Evolutionary conservation across 2,888 invertebrate genomes (phyloP), one percentile per base, ranked within the genome.

Genomic region (Himalopsyche tibetana): DNA sequence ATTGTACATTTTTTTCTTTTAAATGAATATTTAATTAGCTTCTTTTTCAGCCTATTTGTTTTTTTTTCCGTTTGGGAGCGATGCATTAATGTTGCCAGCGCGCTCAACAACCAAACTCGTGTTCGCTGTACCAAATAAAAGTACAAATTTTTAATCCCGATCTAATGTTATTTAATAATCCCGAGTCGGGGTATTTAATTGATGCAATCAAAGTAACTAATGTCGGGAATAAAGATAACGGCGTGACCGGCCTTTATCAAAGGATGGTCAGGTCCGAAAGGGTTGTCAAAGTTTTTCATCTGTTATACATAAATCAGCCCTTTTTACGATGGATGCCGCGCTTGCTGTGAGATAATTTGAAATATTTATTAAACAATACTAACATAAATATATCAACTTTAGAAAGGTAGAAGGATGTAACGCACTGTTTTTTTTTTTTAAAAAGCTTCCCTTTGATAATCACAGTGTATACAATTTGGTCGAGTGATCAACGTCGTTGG

Each of bases 121-220:
- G 19, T 19, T 63, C 63, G 63, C 5, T 63, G 63, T 63, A 63
- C 63, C 63, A 63, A 63, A 63, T 63, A 63, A 63, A 63, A 63
- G 28, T 63, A 63, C 28, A 63, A n/a, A 19, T 63, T 63, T 63
- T 63, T 63, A 63, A 63, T 63, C 63, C 5, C 63, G 63, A 28
- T 63, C 63, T 63, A 63, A 63, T 63, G 63, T 63, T 19, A 63
- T 63, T 63, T 63, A 63, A 63, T 63, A 63, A 63, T 63, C 63
- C 63, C 19, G 28, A 19, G 63, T 6, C 9, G 63, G 63, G 19
- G 63, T 63, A 63, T 63, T 63, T 63, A 63, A 63, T 63, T 63
- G 63, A 63, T 63, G 63, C 63, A 63, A 63, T 63, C 63, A 63
- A 63, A 19, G 63, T 63, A 63, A 63, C 19, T 17, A 63, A 63